Conservation (phyloP, 1,140 invertebrate species). For the Matsumurasca onukii region DNA sequence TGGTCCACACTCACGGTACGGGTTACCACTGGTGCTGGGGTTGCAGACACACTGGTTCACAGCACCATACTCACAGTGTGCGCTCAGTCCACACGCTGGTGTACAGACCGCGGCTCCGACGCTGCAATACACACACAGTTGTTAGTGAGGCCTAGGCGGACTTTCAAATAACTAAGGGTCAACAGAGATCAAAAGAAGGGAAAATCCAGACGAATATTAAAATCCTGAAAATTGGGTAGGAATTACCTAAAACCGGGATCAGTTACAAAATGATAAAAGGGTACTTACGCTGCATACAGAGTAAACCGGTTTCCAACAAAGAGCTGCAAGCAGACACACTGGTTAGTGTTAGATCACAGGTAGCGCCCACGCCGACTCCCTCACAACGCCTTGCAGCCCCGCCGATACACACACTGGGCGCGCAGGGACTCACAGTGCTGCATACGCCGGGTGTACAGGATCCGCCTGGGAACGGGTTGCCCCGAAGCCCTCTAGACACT, state of each 20-base stretch:
- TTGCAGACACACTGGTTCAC: conserved; percentile 81
- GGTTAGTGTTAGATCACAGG: conserved; percentile 76
- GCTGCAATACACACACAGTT: conserved; percentile 57
- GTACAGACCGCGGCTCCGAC: conserved; percentile 69
- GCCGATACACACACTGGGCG: conserved; percentile 75
- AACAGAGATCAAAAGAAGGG: too few relatives aligned
- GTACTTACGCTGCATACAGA: conserved; percentile 88
- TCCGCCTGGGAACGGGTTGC: conserved; percentile 90
- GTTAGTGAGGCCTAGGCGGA: conserved; percentile 21
- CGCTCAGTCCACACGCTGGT: conserved; percentile 77
- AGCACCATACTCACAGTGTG: conserved; percentile 82
- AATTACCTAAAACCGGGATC: too few relatives aligned
- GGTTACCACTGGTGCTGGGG: conserved; percentile 80
- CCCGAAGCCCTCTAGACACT: conserved; percentile 82
- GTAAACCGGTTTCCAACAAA: conserved; percentile 85
- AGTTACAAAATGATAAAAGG: too few relatives aligned
- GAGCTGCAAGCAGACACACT: conserved; percentile 82
- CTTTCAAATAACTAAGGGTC: too few relatives aligned
- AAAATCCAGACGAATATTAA: too few relatives aligned
- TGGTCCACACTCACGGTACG: conserved; percentile 75
- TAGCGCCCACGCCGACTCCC: conserved; percentile 73
- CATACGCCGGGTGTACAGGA: conserved; percentile 78
- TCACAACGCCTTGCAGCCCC: conserved; percentile 84
- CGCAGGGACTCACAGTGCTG: conserved; percentile 71
- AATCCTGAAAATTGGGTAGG: too few relatives aligned